Evolutionary conservation across 2,797 vertebrate species (phyloP).

Genomic region (Rallus crepitans): DNA sequence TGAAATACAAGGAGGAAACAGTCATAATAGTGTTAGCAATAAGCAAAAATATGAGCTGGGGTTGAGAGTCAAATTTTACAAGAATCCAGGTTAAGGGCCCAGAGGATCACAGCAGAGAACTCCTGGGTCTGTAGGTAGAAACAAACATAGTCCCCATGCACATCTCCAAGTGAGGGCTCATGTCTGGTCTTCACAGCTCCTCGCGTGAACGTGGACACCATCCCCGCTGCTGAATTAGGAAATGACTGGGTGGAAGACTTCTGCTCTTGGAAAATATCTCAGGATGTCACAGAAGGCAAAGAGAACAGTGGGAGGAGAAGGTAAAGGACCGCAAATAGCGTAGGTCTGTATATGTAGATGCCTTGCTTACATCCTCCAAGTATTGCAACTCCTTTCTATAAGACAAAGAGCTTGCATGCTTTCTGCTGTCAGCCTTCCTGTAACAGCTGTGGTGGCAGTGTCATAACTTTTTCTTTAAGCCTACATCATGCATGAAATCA

Average conservation of each 20-base stretch:
- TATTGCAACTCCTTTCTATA: accelerated
- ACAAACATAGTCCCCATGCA: not conserved
- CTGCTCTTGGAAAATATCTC: not conserved
- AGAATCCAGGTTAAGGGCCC: not conserved
- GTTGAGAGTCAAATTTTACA: not conserved
- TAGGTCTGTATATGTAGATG: not conserved
- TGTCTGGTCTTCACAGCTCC: not conserved
- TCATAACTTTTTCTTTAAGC: not conserved
- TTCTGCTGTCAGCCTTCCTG: not conserved
- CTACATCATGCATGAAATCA: not conserved
- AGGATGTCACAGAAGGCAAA: not conserved
- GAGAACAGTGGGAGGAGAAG: no score
- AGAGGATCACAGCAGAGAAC: not conserved
- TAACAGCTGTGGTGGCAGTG: no score
- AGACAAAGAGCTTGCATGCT: accelerated
- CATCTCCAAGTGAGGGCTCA: not conserved
- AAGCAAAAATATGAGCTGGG: not conserved
- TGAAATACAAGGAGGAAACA: not conserved
- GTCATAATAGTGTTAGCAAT: not conserved
- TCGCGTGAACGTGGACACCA: accelerated
- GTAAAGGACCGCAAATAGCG: accelerated
- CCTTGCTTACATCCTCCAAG: accelerated
- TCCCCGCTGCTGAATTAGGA: not conserved
- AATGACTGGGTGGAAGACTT: not conserved
- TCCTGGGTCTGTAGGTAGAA: not conserved